Base-by-base conservation (phyloP, 2,888 invertebrate species). In the Drosophila austrosaltans region DNA sequence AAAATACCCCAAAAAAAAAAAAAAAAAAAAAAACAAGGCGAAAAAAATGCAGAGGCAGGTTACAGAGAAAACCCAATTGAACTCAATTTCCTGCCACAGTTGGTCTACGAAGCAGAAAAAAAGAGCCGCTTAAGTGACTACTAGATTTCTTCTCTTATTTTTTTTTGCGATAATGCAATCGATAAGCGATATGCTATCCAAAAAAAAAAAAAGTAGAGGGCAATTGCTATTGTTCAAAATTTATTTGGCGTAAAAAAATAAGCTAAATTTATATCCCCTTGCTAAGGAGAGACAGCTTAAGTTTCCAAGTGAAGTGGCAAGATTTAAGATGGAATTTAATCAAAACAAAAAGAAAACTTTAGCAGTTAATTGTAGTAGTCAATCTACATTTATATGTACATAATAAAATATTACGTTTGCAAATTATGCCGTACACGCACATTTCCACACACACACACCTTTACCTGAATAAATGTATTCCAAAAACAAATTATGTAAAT, bases 41-140 rank as follows among this genome's bases (percentile, higher is more conserved):
- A 53, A 28, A 32, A 36, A 36, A 36, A 36, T 8, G 8, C 48
- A 70, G 65, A 40, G 66, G 77, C 85, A 82, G 82, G 82, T 85
- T 87, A 73, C 72, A 42, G 71, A 68, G 72, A 57, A 76, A 66
- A 60, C 42, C 74, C 87, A 79, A 84, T 89, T 81, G 77, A 69
- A 66, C 76, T 65, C 66, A 79, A 82, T 82, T 77, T 69, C 77
- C 57, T 53, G 62, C 76, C 68, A 75, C 66, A 63, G 20, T 44
- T 44, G 44, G 44, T 20, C 22, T 79, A 68, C 57, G 39, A 56
- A 30, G 28, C 16, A 20, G 28, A 44, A 56, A 58, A 54, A 60
- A 62, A 54, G 62, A 67, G 54, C 57, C 62, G 67, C 72, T 71
- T 69, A 86, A 86, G 79, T 88, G 79, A 79, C 72, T 74, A 66